Evolutionary conservation across 2,113 vertebrate species (phyloP).

Genomic region (Podarcis raffonei): DNA sequence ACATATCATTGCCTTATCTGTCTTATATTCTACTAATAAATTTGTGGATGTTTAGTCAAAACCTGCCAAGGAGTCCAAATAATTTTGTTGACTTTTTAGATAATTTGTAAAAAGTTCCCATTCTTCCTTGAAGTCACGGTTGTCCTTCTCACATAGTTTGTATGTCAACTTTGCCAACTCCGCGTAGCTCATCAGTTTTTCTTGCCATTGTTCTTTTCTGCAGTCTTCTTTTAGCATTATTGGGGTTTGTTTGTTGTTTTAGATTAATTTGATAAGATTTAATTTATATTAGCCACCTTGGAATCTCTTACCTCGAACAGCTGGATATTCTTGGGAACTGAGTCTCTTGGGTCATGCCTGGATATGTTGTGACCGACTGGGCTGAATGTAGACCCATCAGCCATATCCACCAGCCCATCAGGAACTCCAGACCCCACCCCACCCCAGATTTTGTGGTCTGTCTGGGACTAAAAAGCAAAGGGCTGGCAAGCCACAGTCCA

Average conservation of each 20-base stretch:
- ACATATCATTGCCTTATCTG: no score
- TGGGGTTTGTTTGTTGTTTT: not conserved
- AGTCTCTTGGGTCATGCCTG: not conserved
- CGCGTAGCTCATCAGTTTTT: no score
- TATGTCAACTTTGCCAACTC: no score
- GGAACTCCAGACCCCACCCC: no score
- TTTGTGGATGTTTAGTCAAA: no score
- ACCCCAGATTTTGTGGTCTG: not conserved
- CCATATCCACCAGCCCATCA: not conserved
- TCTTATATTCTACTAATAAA: no score
- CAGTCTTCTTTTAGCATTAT: not conserved
- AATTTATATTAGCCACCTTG: not conserved
- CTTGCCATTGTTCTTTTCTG: not conserved
- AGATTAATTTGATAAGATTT: not conserved
- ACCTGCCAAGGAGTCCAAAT: no score
- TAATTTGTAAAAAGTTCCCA: no score
- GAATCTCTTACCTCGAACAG: not conserved
- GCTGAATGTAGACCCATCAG: not conserved
- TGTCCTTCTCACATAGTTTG: no score
- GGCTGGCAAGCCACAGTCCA: not conserved
- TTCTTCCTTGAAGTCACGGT: no score
- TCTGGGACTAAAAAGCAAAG: not conserved
- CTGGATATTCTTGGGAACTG: not conserved
- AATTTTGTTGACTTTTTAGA: no score
- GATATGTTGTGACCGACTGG: not conserved